Evolutionary conservation across 2,113 vertebrate genomes (phyloP), one percentile per base, ranked within the genome.

Genomic region (Grallaria varia): DNA sequence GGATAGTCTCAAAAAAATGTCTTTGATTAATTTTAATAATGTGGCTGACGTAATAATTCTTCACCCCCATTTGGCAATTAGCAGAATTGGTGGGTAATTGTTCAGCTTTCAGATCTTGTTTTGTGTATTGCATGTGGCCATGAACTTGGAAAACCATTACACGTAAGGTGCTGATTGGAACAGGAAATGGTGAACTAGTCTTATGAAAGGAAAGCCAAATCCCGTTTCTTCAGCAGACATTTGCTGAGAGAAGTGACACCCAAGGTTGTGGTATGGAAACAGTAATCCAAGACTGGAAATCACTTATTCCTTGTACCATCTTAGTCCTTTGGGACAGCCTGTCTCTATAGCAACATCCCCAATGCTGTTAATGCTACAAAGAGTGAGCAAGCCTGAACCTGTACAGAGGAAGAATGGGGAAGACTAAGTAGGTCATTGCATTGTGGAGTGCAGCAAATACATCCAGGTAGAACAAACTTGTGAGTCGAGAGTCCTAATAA

Each of bases 181-280:
- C 22, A 83, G 47, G 52, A 86, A 67, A 45, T 12, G n/a, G 15
- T 31, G 37, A 59, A 14, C 14, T 56, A 20, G 4, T 19, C 28
- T 71, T 27, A 28, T 58, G 31, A 69, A n/a, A 31, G 25, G 22
- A 71, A 58, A 81, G n/a, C 5, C 25, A 47, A 78, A 78, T 18
- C 6, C 42, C 25, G 14, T 14, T 76, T 59, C 62, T 85, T 79
- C 66, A 68, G 35, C 18, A 44, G 60, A 12, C 20, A 52, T 8
- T 24, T 60, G 12, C 66, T 64, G 49, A 42, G 33, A 84, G 25
- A 22, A 55, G 31, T 0, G 0, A 82, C 45, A 10, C 14, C 21
- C 42, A 33, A 33, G 12, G 14, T 2, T n/a, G 12, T 28, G 37
- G 3, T 16, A 23, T n/a, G 18, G 44, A 92, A 79, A 44, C 3